These are phyloP conservation scores for Hippotragus niger DNA, from an alignment of 2,113 vertebrate species.

Conservation along the genomic window DNA sequence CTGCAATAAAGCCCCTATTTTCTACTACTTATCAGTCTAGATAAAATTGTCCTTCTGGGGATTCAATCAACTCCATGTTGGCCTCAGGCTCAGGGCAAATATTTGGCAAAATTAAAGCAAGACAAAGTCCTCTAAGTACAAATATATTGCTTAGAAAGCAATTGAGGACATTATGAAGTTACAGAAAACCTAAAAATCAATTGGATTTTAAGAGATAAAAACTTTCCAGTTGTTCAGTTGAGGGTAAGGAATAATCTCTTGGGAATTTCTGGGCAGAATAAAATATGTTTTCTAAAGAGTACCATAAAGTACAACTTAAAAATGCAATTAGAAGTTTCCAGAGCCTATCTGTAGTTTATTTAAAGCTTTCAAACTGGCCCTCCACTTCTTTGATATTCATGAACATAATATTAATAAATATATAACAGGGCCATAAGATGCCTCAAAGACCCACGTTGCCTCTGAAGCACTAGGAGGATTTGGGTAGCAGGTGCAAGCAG, in stretches of 20 bases:
- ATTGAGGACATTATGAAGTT: not conserved
- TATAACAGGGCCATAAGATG: not conserved
- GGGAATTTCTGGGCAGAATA: not conserved
- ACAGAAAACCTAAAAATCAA: conserved; percentile 37
- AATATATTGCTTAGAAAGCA: conserved; percentile 41
- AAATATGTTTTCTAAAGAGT: not conserved
- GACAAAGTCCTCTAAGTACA: conserved; percentile 8
- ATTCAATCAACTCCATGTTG: conserved; percentile 13
- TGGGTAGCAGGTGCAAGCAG: not conserved
- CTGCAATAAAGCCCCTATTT: not conserved
- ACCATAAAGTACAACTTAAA: not conserved
- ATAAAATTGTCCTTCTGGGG: not conserved
- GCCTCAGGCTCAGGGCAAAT: not conserved
- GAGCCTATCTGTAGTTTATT: not conserved
- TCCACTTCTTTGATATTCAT: conserved; percentile 29
- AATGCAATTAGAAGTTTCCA: conserved; percentile 22
- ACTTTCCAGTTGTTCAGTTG: not conserved
- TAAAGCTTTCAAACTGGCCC: not conserved
- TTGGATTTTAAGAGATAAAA: conserved; percentile 33
- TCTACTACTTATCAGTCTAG: not conserved
- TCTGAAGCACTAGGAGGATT: not conserved
- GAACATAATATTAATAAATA: conserved; percentile 32
- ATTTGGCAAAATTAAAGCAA: conserved; percentile 6
- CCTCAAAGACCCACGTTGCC: not conserved
- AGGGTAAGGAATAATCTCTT: not conserved